Conservation (phyloP, 2,113 vertebrate species). For the Carlito syrichta region DNA sequence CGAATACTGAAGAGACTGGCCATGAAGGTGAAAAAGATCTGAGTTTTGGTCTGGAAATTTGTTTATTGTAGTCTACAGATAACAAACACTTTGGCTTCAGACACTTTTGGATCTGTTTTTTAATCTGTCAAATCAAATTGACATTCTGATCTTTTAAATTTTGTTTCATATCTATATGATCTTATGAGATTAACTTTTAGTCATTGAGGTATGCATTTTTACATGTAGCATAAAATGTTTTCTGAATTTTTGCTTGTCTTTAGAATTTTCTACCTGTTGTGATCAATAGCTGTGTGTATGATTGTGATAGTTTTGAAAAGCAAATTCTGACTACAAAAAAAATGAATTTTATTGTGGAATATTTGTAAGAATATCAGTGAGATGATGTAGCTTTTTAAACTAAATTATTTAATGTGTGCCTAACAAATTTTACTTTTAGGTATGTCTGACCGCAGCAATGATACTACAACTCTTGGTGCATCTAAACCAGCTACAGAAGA, state of each 20-base stretch:
- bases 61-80: neutral
- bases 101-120: constrained; percentile 13
- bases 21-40: neutral
- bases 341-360: neutral
- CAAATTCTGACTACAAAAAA: neutral
- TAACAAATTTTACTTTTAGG: constrained; percentile 84
- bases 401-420: constrained; percentile 73
- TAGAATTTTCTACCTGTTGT: neutral
- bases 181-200: constrained; percentile 40
- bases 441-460: constrained; percentile 82
- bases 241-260: neutral
- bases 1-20: neutral
- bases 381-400: neutral
- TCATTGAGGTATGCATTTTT: neutral
- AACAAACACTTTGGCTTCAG: neutral
- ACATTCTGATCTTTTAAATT: neutral
- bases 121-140: neutral
- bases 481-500: constrained; percentile 80
- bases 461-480: constrained; percentile 76
- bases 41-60: neutral
- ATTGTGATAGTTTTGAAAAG: constrained; percentile 4
- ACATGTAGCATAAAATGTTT: neutral
- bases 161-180: neutral
- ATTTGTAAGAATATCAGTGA: constrained; percentile 11
- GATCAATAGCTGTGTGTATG: neutral